Base-by-base conservation (phyloP, 2,797 vertebrate genomes). In the Rachycentron canadum region DNA sequence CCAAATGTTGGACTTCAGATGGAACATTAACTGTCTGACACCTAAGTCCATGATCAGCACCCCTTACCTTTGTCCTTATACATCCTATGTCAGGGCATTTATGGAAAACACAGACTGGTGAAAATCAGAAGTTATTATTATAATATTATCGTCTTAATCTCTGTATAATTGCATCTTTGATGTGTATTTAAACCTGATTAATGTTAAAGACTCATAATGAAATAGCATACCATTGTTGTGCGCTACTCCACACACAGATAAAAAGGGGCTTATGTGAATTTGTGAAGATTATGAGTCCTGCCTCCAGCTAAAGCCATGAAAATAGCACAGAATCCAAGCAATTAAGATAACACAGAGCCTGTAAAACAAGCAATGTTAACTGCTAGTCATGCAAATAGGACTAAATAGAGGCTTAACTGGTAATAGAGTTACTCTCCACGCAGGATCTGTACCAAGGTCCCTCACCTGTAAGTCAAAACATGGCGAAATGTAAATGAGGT, bases 141-240 rank as follows among this genome's bases (percentile, higher is more conserved):
- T 49, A 45, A 26, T n/a, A 66, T 57, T 76, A 73, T 49, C 49
- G 23, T 45, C 47, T 59, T 59, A 70, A 67, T 76, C 52, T 67
- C 43, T 14, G 41, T 28, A 32, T 79, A 69, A 78, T 65, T 62
- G 7, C 26, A 55, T 47, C 52, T 68, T 68, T 79, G 63, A 63
- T 59, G 50, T 84, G 50, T 28, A 58, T 32, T 70, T 65, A 55
- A 73, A 69, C 30, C 9, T 8, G 45, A 49, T 60, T 56, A 64
- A 36, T 10, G 34, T 2, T 28, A 25, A 52, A 56, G 14, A 32
- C 59, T 67, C 8, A 61, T 50, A 28, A 49, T 21, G 38, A 66
- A 53, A 23, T n/a, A 62, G 16, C 16, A 8, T 12, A 41, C 3
- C 16, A 7, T 25, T 59, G 28, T 57, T 5, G 13, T 10, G 2